Evolutionary conservation across 1,140 invertebrate species (phyloP).

Genomic region (Drosophila neocordata): DNA sequence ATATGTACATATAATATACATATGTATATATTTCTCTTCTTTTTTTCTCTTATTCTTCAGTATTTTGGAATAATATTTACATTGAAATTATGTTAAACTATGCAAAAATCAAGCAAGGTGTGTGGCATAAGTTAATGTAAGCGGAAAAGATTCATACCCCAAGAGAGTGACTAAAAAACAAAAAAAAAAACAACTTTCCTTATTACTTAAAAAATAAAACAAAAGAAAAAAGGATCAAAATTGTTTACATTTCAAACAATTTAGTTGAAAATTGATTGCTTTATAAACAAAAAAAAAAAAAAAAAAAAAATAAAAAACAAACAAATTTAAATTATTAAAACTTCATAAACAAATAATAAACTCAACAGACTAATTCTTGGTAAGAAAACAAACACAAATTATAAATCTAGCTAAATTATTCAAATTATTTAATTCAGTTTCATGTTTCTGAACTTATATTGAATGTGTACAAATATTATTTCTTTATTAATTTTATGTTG

Average conservation of each 20-base stretch:
- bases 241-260: background rate
- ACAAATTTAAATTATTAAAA: too few relatives aligned
- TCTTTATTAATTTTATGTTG: too few relatives aligned
- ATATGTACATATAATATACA: background rate
- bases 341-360: too few relatives aligned
- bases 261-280: background rate
- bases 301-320: too few relatives aligned
- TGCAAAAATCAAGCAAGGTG: constrained; percentile 12
- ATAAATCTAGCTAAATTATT: too few relatives aligned
- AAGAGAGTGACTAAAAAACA: too few relatives aligned
- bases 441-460: too few relatives aligned
- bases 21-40: constrained; percentile 19
- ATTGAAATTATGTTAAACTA: constrained; percentile 13
- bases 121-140: constrained; percentile 8
- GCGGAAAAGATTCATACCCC: background rate
- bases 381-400: too few relatives aligned
- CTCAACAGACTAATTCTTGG: too few relatives aligned
- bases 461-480: too few relatives aligned
- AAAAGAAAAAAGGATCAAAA: background rate
- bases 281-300: too few relatives aligned
- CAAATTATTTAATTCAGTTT: too few relatives aligned
- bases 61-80: constrained; percentile 35
- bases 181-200: background rate
- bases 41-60: constrained; percentile 13
- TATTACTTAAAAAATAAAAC: background rate